phyloP scores from a whole-genome alignment of 2,113 vertebrate genomes.

The Galbula dea region DNA sequence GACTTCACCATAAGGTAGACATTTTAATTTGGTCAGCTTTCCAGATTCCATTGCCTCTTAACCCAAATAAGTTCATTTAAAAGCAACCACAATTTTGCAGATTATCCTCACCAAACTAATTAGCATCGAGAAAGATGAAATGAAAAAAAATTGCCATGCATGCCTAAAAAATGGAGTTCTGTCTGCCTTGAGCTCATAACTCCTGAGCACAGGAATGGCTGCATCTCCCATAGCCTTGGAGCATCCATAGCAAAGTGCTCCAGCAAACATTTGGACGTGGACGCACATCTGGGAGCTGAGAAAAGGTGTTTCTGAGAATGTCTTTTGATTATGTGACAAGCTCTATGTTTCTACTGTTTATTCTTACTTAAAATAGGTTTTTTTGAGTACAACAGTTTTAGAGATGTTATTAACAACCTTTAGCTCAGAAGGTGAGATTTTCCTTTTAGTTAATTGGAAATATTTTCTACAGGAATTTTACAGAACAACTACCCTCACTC shows the following conservation, averaged over 20 bases:
- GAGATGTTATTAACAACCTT: not conserved
- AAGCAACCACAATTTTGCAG: not conserved
- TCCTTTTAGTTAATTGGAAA: not conserved
- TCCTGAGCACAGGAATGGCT: not conserved
- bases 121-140: not conserved
- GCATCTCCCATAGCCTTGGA: not conserved
- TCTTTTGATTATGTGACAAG: not conserved
- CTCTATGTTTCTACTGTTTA: not conserved
- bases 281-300: not conserved
- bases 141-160: not conserved
- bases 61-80: not conserved
- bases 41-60: not conserved
- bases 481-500: not conserved
- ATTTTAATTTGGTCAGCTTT: not conserved
- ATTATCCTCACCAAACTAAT: not conserved
- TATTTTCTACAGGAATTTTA: not conserved
- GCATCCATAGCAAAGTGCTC: not conserved
- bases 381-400: not conserved
- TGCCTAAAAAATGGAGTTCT: not conserved
- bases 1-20: not conserved
- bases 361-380: not conserved
- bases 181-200: not conserved
- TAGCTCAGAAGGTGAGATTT: not conserved
- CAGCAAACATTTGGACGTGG: not conserved
- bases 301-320: not conserved